phyloP scores from a whole-genome alignment of 2,888 invertebrate genomes.

The Argyra leucocephala region DNA sequence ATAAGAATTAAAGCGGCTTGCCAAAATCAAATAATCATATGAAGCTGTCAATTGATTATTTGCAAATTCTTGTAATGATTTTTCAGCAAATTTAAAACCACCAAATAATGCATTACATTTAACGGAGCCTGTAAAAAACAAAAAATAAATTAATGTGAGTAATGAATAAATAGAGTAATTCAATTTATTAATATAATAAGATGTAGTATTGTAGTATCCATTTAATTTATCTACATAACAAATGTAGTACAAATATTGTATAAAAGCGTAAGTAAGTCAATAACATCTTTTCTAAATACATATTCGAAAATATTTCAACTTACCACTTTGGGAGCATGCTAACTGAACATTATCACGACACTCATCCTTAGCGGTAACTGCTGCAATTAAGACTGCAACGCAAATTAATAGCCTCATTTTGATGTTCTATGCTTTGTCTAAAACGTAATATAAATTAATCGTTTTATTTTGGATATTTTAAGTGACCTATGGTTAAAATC shows the following conservation, averaged over 20 bases:
- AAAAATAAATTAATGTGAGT: no score
- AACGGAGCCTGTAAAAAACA: conserved; percentile 8
- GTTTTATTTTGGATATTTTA: no score
- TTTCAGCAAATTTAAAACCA: conserved; percentile 32
- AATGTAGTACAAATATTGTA: no score
- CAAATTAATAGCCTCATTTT: conserved; percentile 3
- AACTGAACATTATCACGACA: neutral
- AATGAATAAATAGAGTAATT: no score
- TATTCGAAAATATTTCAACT: neutral
- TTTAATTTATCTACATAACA: no score
- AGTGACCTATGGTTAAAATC: no score
- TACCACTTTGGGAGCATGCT: neutral
- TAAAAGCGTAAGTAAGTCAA: no score
- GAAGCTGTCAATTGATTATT: conserved; percentile 62
- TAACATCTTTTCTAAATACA: no score
- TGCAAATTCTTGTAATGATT: conserved; percentile 35
- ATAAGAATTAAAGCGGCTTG: conserved; percentile 68
- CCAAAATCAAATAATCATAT: conserved; percentile 63
- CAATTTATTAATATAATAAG: no score
- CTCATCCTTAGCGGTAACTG: neutral
- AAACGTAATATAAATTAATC: neutral
- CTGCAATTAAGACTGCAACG: neutral
- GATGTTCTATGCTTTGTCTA: neutral
- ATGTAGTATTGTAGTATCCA: no score
- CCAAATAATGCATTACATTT: conserved; percentile 21